phyloP scores from a whole-genome alignment of 2,888 invertebrate species.

The Idaea dimidiata region DNA sequence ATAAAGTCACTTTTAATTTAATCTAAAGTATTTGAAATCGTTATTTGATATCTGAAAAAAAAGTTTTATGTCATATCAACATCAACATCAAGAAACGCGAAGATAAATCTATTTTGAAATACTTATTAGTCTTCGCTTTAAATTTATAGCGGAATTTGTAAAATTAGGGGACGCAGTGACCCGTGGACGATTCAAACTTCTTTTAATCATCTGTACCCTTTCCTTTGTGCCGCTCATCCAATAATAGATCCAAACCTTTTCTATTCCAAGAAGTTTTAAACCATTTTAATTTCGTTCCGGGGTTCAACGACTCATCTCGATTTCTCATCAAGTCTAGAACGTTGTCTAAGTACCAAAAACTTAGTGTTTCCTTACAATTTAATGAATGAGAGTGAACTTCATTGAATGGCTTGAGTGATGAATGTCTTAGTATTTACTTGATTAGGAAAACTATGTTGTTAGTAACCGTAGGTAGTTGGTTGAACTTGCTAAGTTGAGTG shows the following conservation, averaged over 20 bases:
- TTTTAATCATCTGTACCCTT: background rate
- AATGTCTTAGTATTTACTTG: background rate
- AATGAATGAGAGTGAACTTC: conserved; percentile 3
- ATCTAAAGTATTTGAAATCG: too few species aligned
- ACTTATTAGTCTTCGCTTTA: background rate
- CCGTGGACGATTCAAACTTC: background rate
- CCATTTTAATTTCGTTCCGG: background rate
- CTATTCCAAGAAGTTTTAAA: background rate
- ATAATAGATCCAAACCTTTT: background rate
- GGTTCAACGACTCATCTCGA: background rate
- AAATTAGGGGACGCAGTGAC: background rate
- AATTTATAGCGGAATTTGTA: background rate
- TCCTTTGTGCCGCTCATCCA: background rate
- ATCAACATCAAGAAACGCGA: too few species aligned
- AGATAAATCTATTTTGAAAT: too few species aligned
- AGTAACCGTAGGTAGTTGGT: background rate
- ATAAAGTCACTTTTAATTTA: too few species aligned
- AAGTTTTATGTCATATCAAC: too few species aligned
- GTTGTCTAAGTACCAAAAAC: background rate
- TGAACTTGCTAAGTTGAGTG: background rate
- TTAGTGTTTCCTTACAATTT: background rate
- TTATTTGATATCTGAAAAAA: too few species aligned
- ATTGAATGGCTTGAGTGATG: background rate
- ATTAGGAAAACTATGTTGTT: background rate
- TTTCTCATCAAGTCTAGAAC: background rate